Evolutionary conservation across 2,797 vertebrate species (phyloP).

Genomic region (Paratrypauchen microcephalus): DNA sequence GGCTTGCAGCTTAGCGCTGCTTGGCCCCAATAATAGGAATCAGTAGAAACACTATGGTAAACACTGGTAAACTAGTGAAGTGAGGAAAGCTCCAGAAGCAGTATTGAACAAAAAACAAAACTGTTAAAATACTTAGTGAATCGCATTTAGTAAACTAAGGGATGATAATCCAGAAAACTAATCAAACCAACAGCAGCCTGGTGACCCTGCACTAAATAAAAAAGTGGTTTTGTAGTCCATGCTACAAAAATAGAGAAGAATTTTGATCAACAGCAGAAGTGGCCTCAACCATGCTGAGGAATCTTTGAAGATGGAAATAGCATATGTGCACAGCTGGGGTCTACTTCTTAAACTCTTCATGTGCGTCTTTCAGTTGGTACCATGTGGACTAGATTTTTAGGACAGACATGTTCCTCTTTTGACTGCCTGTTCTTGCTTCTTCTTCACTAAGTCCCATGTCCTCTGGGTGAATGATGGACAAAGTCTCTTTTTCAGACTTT

Average conservation of each 20-base stretch:
- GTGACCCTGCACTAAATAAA: neutral
- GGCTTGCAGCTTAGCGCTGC: too few species aligned
- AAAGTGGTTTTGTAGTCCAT: neutral
- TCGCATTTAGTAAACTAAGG: neutral
- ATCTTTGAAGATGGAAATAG: constrained; percentile 42
- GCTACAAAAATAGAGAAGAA: neutral
- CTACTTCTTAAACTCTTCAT: constrained; percentile 13
- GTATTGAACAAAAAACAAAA: neutral
- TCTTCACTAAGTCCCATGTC: constrained; percentile 29
- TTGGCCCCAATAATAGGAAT: too few species aligned
- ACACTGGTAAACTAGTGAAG: neutral
- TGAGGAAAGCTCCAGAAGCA: neutral
- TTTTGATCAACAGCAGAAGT: constrained; percentile 27
- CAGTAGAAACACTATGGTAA: too few species aligned
- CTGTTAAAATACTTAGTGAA: neutral
- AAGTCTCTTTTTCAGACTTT: constrained; percentile 44
- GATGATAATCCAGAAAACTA: neutral
- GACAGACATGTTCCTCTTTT: constrained; percentile 16
- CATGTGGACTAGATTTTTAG: constrained; percentile 18
- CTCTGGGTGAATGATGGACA: constrained; percentile 22
- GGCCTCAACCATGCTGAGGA: constrained; percentile 32
- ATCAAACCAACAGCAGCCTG: neutral
- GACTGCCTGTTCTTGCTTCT: constrained; percentile 23
- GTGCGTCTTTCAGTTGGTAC: constrained; percentile 18
- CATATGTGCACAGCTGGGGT: constrained; percentile 26